phyloP scores from a whole-genome alignment of 2,113 vertebrate species.

The Leiothrix lutea region DNA sequence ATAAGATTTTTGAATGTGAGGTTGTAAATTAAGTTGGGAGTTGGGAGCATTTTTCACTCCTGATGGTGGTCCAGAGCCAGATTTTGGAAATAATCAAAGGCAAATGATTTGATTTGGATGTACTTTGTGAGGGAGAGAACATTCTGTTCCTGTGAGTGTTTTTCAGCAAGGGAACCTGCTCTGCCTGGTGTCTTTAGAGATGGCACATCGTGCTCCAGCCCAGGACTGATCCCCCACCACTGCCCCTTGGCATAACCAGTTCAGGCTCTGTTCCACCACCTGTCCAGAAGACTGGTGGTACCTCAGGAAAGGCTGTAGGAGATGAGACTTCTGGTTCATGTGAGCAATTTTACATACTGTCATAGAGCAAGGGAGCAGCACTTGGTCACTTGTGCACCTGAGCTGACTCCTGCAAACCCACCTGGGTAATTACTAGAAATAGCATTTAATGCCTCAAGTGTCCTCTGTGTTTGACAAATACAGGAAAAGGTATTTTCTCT shows the following conservation, averaged over 20 bases:
- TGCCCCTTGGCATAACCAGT: neutral
- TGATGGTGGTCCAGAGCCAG: neutral
- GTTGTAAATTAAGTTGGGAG: neutral
- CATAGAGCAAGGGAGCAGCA: neutral
- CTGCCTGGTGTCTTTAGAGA: neutral
- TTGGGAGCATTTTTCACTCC: neutral
- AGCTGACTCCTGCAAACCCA: neutral
- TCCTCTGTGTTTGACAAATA: neutral
- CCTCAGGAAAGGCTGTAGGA: neutral
- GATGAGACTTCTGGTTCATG: neutral
- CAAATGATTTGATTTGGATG: neutral
- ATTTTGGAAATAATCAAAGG: neutral
- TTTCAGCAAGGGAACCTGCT: neutral
- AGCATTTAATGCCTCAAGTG: neutral
- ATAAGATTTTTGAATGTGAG: neutral
- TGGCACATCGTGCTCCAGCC: neutral
- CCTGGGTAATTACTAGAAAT: neutral
- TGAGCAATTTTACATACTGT: neutral
- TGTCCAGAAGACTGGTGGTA: rapidly evolving
- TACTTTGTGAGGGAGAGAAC: neutral
- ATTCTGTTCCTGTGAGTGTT: neutral
- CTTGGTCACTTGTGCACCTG: neutral
- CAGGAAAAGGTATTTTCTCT: neutral
- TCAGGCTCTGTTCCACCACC: neutral
- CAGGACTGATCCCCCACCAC: neutral